Conservation (phyloP, 2,113 vertebrate species). For the Heterotis niloticus region DNA sequence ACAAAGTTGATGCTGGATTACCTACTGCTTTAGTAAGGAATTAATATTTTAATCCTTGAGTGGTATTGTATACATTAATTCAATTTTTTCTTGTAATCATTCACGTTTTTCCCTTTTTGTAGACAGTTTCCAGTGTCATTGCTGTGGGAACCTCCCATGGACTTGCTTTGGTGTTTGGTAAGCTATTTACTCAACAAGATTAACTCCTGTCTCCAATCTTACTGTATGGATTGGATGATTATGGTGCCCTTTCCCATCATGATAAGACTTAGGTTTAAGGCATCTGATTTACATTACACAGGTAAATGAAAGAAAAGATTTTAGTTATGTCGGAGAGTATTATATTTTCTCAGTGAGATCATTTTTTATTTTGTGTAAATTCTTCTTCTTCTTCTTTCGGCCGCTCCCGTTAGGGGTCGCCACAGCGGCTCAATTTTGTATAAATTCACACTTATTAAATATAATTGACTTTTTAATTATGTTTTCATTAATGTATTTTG, state of each 20-base stretch:
- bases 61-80: background rate
- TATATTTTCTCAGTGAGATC: background rate
- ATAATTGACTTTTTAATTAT: background rate
- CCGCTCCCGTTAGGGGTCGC: too few species aligned
- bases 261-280: too few species aligned
- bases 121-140: slow-evolving; percentile 90
- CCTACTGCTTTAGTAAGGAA: slow-evolving; percentile 94
- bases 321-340: background rate
- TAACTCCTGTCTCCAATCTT: too few species aligned
- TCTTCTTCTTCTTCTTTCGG: too few species aligned
- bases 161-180: slow-evolving; percentile 91
- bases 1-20: slow-evolving; percentile 94
- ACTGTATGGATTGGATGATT: too few species aligned
- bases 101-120: slow-evolving; percentile 31
- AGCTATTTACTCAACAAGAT: slow-evolving; percentile 40
- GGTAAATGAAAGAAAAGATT: background rate
- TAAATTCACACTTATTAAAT: background rate
- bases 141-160: slow-evolving; percentile 97
- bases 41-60: background rate
- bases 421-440: too few species aligned
- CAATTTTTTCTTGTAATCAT: background rate
- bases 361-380: slow-evolving; percentile 3
- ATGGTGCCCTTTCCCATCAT: too few species aligned
- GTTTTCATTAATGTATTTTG: background rate
- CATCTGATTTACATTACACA: too few species aligned